phyloP scores from a whole-genome alignment of 2,113 vertebrate genomes.

The Halichoeres trimaculatus region DNA sequence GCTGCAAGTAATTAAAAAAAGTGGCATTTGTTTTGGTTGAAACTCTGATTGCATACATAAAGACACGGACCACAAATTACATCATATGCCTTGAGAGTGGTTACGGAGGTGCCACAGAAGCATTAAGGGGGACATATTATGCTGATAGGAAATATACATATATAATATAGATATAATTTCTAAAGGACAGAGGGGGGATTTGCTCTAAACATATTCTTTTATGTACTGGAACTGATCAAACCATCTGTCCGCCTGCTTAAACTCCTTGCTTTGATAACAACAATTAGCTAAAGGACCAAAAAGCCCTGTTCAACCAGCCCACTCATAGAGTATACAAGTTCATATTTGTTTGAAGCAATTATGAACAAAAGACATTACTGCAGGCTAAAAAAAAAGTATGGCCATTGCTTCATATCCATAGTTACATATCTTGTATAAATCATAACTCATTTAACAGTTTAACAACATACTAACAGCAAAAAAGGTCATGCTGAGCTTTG shows the following conservation, averaged over 20 bases:
- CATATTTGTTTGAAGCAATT: conserved; percentile 4
- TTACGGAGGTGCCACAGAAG: not conserved
- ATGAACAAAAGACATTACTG: not conserved
- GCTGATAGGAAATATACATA: no score
- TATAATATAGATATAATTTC: not conserved
- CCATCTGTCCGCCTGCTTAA: not conserved
- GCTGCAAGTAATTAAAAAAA: no score
- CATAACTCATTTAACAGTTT: conserved; percentile 18
- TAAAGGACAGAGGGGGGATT: not conserved
- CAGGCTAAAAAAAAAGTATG: conserved; percentile 5
- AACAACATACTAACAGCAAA: conserved; percentile 32
- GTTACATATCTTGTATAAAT: conserved; percentile 21
- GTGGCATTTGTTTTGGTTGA: no score
- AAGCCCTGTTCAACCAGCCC: conserved; percentile 16
- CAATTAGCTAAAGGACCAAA: not conserved
- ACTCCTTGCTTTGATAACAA: conserved; percentile 3
- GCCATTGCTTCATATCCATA: conserved; percentile 21
- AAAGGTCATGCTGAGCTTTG: conserved; percentile 27
- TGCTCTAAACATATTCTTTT: not conserved
- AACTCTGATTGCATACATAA: not conserved
- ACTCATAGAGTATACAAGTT: not conserved
- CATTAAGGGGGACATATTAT: not conserved
- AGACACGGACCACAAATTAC: not conserved
- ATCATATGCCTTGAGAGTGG: not conserved
- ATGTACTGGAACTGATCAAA: not conserved